Base-by-base conservation (phyloP, 2,797 vertebrate species). In the Malacoctenus gilli region DNA sequence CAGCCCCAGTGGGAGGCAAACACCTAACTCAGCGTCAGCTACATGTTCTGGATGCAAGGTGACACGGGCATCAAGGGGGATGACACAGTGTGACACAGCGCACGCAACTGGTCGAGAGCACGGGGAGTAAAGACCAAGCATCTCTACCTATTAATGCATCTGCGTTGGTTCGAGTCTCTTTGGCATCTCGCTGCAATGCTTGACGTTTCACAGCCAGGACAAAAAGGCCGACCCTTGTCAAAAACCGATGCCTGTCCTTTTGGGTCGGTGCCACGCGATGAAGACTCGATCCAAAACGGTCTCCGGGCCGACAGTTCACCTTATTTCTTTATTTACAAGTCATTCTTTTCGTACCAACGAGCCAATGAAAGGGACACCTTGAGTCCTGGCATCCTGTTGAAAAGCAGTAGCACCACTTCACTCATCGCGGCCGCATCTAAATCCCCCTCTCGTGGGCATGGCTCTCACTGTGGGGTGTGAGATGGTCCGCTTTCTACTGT, bases 21-120 rank as follows among this genome's bases (percentile, higher is more conserved):
- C 46, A 15, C 36, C 53, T 48, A 44, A 67, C 49, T 82, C 75
- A 68, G 77, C 75, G 61, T 65, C 50, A 50, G 40, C 54, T 56
- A 42, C 4, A 1, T 40, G 34, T 22, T 47, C 25, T 50, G 51
- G 59, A 64, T 50, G 21, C 65, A 70, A 77, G 59, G 71, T 75
- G 71, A 81, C 65, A 76, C 61, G 5, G 30, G 30, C 70, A 47
- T 70, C 50, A 43, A 23, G 42, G 37, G 35, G 36, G 31, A 68
- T 57, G 62, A 64, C 68, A 32, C 36, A 48, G 51, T 53, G 57
- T 67, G 63, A 77, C 61, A 70, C 43, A 35, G 56, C 30, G 48
- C 51, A 49, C 15, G 31, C 25, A n/a, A 55, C 43, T 22, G 53
- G 44, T 20, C 14, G 18, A 34, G 37, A 42, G 40, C 34, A 3